Base-by-base conservation (phyloP, 2,113 vertebrate species). In the Patagioenas fasciata region DNA sequence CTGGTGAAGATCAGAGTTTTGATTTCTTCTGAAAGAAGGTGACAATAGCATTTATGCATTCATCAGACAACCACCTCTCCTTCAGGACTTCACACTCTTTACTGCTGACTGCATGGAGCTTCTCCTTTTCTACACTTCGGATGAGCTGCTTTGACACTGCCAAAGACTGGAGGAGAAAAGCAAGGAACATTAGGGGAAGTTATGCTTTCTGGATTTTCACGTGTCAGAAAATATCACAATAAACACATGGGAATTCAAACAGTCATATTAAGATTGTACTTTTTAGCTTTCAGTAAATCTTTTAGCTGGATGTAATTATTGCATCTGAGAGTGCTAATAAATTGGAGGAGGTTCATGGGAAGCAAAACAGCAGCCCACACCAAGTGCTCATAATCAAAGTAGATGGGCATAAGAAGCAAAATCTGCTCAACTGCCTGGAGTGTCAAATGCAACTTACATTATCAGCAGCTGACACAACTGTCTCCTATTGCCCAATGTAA, bases 121-220 rank as follows among this genome's bases (percentile, higher is more conserved):
- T 98, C 54, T 99, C 98, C 91, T 97, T 99, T 57, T 99, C 99
- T 7, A 24, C 1, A 4, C 91, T 96, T 42, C 99, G 98, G 32
- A 99, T 95, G 84, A 99, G 90, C 92, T 99, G 98, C 91, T 99
- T 99, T 54, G 99, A 99, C 67, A 98, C 62, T 19, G 97, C 94
- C 96, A 99, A 82, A 54, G 98, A 97, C 99, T 99, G 89, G 38
- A 72, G 61, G 31, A 73, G 15, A 94, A 81, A 86, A 24, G 36
- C 87, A 18, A 62, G 40, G 36, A 72, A 78, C 12, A 28, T 47
- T 31, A 81, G 34, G 53, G 34, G 53, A 91, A 70, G 32, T 14
- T n/a, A 44, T 8, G 8, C 26, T 62, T 91, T 53, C 32, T 20
- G 11, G 29, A 61, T 8, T 42, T 69, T 19, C 69, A 29, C 15